Base-by-base conservation (phyloP, 2,888 invertebrate species). In the Sphaeridia pumilis region DNA sequence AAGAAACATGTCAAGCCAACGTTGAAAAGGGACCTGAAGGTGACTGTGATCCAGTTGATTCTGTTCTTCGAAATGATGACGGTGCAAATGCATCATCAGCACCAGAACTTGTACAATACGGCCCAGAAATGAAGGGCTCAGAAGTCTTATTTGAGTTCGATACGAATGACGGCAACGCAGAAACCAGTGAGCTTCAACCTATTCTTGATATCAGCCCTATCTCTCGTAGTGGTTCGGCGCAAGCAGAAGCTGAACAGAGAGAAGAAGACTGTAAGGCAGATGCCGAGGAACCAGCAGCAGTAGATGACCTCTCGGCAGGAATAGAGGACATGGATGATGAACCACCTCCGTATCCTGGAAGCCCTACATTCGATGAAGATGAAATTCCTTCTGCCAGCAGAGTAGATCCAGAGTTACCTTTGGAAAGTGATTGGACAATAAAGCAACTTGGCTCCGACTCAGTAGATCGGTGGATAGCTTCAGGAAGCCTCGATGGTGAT, bases 331-430 rank as follows among this genome's bases (percentile, higher is more conserved):
- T n/a, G 43, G 48, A 48, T n/a, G 48, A 48, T 25, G 48, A 48
- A 17, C 48, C 48, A 2, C 48, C 48, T 4, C 48, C 48, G 2
- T 48, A 48, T 17, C 48, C 48, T 2, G 48, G 48, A 10, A 48
- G 48, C 20, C 48, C 48, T 4, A 25, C n/a, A 5, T 41, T 38
- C 17, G 28, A 31, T 4, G 48, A 48, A 2, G 38, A 46, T 14
- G 38, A 38, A 5, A 20, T 14, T 5, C 12, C 17, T 38, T 38
- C 38, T 14, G 20, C 12, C 38, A 38, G 4, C 17, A 38, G n/a
- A n/a, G n/a, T 38, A 17, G 38, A 38, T 17, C 17, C 20, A 20
- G 20, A 38, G 5, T 20, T 38, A 14, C 38, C 38, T 14, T n/a
- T n/a, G n/a, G 38, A 5, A 7, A 17, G 20, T 20, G 38, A 38